These are phyloP conservation scores for Planococcus citri DNA, from an alignment of 1,140 invertebrate genomes.

Conservation along the genomic window DNA sequence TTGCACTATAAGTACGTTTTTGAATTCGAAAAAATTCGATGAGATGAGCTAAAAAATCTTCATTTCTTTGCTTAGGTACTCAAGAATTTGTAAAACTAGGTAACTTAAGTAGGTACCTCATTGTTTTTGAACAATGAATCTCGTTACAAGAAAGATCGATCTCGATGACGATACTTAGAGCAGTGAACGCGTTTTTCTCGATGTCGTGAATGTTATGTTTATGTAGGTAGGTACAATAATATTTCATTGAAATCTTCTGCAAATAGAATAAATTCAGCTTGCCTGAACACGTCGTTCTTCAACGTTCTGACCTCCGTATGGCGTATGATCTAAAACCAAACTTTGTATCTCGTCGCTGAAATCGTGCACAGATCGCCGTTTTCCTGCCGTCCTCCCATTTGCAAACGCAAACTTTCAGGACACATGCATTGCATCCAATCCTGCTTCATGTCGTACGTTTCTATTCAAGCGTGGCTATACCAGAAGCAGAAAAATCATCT, in stretches of 20 bases:
- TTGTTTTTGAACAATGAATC: no score
- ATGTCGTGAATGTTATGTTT: conserved; percentile 53
- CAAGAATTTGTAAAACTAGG: no score
- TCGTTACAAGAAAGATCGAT: conserved; percentile 66
- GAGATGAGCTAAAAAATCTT: no score
- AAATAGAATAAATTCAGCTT: conserved; percentile 58
- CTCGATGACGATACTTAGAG: conserved; percentile 69
- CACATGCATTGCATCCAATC: neutral
- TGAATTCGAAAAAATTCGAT: no score
- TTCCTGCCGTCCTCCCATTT: conserved; percentile 67
- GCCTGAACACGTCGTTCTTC: conserved; percentile 50
- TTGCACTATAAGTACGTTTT: no score
- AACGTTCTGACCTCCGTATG: conserved; percentile 54
- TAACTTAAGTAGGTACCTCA: no score
- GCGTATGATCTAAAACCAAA: conserved; percentile 59
- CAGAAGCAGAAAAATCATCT: neutral
- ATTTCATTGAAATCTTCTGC: conserved; percentile 60
- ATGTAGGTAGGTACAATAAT: no score
- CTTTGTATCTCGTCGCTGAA: conserved; percentile 60
- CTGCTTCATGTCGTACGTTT: no score
- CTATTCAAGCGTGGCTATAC: neutral
- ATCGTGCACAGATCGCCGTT: conserved; percentile 61
- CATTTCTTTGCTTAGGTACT: no score
- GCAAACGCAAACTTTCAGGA: conserved; percentile 50
- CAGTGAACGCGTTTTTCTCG: conserved; percentile 57